These are phyloP conservation scores for Anguilla rostrata DNA, from an alignment of 2,113 vertebrate genomes.

Conservation along the genomic window DNA sequence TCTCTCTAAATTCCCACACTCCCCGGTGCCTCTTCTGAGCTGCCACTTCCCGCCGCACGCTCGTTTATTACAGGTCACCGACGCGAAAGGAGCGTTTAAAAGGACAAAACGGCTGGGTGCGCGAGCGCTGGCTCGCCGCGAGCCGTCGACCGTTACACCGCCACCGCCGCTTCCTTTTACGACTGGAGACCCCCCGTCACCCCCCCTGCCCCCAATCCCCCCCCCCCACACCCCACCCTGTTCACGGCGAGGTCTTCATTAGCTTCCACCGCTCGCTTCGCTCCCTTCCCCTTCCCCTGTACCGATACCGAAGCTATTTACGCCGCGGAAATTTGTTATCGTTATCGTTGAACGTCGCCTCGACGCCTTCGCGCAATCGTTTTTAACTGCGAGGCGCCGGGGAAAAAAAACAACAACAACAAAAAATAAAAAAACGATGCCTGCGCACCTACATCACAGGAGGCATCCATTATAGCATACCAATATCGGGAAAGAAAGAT, in stretches of 20 bases:
- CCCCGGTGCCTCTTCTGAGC: slow-evolving; percentile 68
- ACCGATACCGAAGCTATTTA: slow-evolving; percentile 1
- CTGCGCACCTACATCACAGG: background rate
- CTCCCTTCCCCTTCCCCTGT: background rate
- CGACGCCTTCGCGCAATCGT: background rate
- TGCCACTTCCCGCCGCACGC: slow-evolving; percentile 72
- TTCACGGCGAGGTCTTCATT: background rate
- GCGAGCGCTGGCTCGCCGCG: too few species aligned
- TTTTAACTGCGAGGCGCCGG: background rate
- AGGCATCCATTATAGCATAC: background rate
- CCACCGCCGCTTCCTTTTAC: background rate
- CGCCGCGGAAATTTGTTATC: background rate
- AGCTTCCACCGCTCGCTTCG: background rate
- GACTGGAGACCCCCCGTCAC: background rate
- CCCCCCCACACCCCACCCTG: too few species aligned
- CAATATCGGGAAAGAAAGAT: background rate
- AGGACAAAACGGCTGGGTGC: slow-evolving; percentile 55
- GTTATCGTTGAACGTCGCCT: background rate
- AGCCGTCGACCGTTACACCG: background rate
- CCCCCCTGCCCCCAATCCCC: too few species aligned
- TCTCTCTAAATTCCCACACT: slow-evolving; percentile 46
- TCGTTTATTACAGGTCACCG: slow-evolving; percentile 86
- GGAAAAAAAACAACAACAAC: too few species aligned
- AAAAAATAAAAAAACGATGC: background rate
- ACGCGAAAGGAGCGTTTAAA: slow-evolving; percentile 72